Conservation (phyloP, 1,140 invertebrate species). For the Heliconius himera region DNA sequence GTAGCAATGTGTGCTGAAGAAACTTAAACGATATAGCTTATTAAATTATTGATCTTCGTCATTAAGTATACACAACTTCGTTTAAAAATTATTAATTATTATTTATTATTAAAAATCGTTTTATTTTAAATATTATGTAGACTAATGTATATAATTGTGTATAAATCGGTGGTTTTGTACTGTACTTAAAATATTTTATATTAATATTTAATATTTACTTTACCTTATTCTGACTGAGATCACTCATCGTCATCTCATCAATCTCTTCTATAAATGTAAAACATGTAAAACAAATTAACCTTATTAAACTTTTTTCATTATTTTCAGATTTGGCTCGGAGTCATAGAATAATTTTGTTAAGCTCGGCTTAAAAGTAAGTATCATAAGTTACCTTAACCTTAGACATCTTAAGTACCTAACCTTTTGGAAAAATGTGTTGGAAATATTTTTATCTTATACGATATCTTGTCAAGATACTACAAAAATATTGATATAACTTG, state of each 20-base stretch:
- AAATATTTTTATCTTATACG: too few relatives aligned
- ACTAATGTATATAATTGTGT: too few relatives aligned
- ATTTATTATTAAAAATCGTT: too few relatives aligned
- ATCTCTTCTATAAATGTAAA: neutral
- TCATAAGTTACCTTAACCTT: conserved; percentile 1
- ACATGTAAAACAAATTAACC: neutral
- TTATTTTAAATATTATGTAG: too few relatives aligned
- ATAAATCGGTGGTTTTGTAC: too few relatives aligned
- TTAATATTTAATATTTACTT: too few relatives aligned
- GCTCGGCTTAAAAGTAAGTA: conserved; percentile 73
- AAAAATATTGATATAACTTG: neutral
- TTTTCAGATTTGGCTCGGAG: conserved; percentile 77
- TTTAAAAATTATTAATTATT: conserved; percentile 1
- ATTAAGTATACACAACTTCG: neutral
- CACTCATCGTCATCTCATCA: neutral
- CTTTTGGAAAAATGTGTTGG: neutral
- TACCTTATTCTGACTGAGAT: neutral
- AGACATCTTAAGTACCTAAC: neutral
- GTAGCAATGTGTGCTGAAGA: conserved; percentile 57
- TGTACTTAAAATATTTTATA: too few relatives aligned
- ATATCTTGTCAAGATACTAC: too few relatives aligned
- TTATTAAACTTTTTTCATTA: conserved; percentile 36
- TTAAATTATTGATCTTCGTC: conserved; percentile 44
- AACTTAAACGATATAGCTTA: conserved; percentile 71
- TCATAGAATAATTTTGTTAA: conserved; percentile 74